Evolutionary conservation across 2,797 vertebrate genomes (phyloP), one percentile per base, ranked within the genome.

Genomic region (Catostomus latipinnis): DNA sequence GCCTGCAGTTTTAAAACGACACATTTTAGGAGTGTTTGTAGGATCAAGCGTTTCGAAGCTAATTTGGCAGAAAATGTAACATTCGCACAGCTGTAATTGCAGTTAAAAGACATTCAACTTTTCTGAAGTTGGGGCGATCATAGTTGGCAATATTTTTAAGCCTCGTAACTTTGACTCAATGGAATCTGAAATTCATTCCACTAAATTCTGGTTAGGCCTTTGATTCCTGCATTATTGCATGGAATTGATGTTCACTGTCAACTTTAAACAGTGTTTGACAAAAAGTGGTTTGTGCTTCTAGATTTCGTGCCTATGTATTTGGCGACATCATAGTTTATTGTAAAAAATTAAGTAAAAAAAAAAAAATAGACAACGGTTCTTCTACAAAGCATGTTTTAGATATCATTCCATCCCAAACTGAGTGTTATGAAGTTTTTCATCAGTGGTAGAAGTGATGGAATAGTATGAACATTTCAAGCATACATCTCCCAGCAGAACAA

Each of bases 21-120:
- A 91, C 85, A 89, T 87, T 90, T 94, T 91, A 71, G 90, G 91
- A 90, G 92, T 92, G 90, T 91, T 91, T 89, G 90, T 88, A 87
- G 91, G 92, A 94, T 93, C 91, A 90, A 92, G 91, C 91, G 90
- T 90, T 91, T 93, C 89, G 85, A 89, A 94, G 92, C 86, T 94
- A 95, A 94, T 94, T 94, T 94, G 93, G 90, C 92, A 92, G 92
- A 93, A 94, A 92, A 92, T 93, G 90, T 93, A 91, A 91, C 91
- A 84, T 89, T 89, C 88, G 91, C 90, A 88, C 88, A 89, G 86
- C 85, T 84, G 88, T 93, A 92, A 94, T 93, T 92, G 92, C 88
- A 86, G 89, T 91, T 91, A 91, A 92, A 93, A 93, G 92, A 93
- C 89, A 87, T 88, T 90, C 87, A 80, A 56, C 81, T 12, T 88